Conservation (phyloP, 2,888 invertebrate species). For the Aspidiotus rigidus region DNA sequence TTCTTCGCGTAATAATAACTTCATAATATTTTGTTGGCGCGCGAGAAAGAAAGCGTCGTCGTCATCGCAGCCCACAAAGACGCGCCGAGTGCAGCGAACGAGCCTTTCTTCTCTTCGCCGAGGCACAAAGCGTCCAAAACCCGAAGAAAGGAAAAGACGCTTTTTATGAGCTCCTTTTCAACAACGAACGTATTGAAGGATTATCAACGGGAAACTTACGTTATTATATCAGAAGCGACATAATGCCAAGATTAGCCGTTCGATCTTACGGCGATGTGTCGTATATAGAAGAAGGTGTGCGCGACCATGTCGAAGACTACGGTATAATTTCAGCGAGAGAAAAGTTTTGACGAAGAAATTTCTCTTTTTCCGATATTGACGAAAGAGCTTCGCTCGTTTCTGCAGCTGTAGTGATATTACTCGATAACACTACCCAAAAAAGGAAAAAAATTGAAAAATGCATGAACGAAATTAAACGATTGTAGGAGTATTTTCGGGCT, state of each 20-base stretch:
- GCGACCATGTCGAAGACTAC: too few relatives aligned
- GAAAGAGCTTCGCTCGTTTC: too few relatives aligned
- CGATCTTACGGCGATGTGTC: conserved; percentile 29
- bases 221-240: conserved; percentile 28
- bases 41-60: neutral
- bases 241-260: conserved; percentile 31
- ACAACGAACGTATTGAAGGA: conserved; percentile 27
- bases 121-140: neutral
- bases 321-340: too few relatives aligned
- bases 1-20: conserved; percentile 15
- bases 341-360: too few relatives aligned
- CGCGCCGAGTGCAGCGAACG: neutral
- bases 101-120: too few relatives aligned
- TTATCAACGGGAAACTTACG: conserved; percentile 19
- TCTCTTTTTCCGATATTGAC: too few relatives aligned
- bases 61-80: neutral
- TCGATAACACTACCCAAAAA: too few relatives aligned
- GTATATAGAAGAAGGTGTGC: neutral
- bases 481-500: too few relatives aligned
- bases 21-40: neutral
- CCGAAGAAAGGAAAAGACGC: conserved; percentile 22
- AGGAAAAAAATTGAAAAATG: too few relatives aligned
- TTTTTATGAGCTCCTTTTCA: conserved; percentile 28
- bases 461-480: too few relatives aligned
- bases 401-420: too few relatives aligned